Conservation (phyloP, 2,113 vertebrate genomes). For the Cebus imitator region DNA sequence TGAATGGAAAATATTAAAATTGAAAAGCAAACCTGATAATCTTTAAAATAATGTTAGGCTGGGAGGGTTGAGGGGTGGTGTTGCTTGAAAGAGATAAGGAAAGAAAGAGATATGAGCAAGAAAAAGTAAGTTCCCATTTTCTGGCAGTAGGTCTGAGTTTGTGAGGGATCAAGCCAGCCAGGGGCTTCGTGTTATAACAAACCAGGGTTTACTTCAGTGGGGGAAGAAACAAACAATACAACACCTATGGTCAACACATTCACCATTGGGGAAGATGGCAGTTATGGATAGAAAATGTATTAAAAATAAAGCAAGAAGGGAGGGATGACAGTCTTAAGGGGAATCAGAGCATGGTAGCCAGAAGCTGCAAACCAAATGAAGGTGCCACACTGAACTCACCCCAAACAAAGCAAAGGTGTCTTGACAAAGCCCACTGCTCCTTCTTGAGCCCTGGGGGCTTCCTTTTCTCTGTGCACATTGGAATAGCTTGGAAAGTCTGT, state of each 20-base stretch:
- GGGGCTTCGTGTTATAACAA: not conserved
- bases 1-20: constrained; percentile 56
- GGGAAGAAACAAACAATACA: not conserved
- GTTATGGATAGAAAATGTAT: not conserved
- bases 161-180: not conserved
- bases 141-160: not conserved
- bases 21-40: constrained; percentile 50
- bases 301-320: not conserved
- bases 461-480: not conserved
- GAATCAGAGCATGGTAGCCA: not conserved
- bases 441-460: not conserved
- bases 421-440: not conserved
- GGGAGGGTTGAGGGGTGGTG: not conserved
- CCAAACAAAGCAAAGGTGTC: not conserved
- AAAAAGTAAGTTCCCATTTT: not conserved
- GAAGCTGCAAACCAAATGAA: not conserved
- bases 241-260: too few relatives aligned
- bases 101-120: not conserved
- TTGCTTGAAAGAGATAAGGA: not conserved
- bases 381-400: not conserved
- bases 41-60: constrained; percentile 38
- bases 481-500: not conserved
- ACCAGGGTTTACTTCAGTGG: not conserved
- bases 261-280: not conserved
- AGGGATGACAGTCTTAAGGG: not conserved